Evolutionary conservation across 2,113 vertebrate species (phyloP), one percentile per base, ranked within the genome.

Genomic region (Cyanistes caeruleus): DNA sequence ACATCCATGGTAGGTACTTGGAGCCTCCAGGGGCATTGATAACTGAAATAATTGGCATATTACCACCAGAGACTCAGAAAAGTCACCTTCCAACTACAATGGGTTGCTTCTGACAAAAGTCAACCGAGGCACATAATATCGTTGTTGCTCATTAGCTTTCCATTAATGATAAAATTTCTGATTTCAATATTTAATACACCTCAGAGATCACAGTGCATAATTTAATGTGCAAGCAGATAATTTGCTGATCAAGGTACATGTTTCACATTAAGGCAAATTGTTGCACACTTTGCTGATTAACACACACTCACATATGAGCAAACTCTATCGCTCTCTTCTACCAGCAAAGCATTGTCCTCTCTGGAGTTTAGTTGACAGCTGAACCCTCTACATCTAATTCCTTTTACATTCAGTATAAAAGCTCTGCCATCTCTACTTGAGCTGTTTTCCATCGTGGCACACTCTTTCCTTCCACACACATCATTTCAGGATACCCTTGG

Each of bases 51-150:
- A 93, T 92, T 83, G 78, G 75, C 60, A 31, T 67, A 24, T 70
- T 72, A 90, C 59, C 75, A 83, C 82, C 41, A 56, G 79, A 90
- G 68, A 86, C 72, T 69, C 11, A 56, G 55, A 81, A 84, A 96
- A 93, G 95, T 96, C 95, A 96, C 95, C 92, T 96, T 96, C 79
- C 73, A 86, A 52, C 72, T 94, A 93, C 87, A 95, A 64, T 28
- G 37, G 22, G 27, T 21, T 86, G 55, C 64, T 84, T 89, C 72
- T 55, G 41, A 86, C 79, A 44, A 55, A 92, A 94, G 63, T 59
- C 78, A 96, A 10, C 35, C 0, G 1, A 90, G 52, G 79, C 3
- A 0, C 82, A 24, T 63, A 91, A 91, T 60, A 53, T 39, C 8
- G 2, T 67, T 46, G 72, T 43, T 92, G 89, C 74, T 97, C 93